Percentiles rank a stretch among this genome's conserved stretches.
phyloP scores from a whole-genome alignment of 2,113 vertebrate genomes.

The Lanius collurio region DNA sequence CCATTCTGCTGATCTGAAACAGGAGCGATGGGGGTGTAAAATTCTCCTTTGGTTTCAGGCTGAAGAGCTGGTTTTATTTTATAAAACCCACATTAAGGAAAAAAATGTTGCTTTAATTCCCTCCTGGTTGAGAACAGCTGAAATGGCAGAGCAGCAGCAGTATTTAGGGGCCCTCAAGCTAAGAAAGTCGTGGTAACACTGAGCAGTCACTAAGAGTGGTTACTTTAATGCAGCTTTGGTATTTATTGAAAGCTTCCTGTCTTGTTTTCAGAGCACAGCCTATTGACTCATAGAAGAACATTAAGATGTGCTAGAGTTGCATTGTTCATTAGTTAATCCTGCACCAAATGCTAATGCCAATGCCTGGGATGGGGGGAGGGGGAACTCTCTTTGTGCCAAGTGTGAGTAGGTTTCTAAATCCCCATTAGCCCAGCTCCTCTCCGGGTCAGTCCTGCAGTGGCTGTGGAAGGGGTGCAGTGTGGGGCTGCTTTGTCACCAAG shows the following conservation, averaged over 20 bases:
- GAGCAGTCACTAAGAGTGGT: not conserved
- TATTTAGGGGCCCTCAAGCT: not conserved
- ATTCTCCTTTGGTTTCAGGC: not conserved
- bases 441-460: not conserved
- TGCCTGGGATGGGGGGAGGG: no score
- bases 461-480: fast-evolving
- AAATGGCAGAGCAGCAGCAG: slow-evolving; percentile 14
- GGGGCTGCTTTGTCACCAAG: not conserved
- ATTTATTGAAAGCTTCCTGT: slow-evolving; percentile 32
- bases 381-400: not conserved
- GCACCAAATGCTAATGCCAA: not conserved
- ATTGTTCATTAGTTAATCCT: not conserved
- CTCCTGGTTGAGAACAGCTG: not conserved
- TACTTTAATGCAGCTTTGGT: not conserved
- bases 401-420: not conserved
- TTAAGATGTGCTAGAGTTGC: not conserved
- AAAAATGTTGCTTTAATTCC: not conserved
- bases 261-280: not conserved
- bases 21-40: not conserved
- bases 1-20: not conserved
- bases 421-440: not conserved
- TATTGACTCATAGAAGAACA: not conserved
- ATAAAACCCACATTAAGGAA: slow-evolving; percentile 11
- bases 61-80: slow-evolving; percentile 29
- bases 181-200: not conserved